phyloP scores from a whole-genome alignment of 1,140 invertebrate genomes.

The Orchestia grillus region DNA sequence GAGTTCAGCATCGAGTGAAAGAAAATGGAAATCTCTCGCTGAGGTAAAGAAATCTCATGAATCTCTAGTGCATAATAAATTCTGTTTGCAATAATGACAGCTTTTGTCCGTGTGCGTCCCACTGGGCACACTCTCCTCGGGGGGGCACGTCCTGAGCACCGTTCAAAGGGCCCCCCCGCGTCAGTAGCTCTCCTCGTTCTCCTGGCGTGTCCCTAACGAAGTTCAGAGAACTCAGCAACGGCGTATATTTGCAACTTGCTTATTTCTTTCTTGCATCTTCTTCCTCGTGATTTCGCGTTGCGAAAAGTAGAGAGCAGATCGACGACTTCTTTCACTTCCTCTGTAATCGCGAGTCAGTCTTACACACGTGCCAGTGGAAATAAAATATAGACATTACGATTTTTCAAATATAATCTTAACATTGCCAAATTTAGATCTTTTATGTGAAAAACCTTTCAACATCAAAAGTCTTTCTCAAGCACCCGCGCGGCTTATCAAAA shows the following conservation, averaged over 20 bases:
- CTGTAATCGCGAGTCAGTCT: background rate
- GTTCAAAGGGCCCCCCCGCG: background rate
- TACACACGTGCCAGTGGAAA: background rate
- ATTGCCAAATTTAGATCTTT: too few species aligned
- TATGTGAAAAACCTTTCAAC: too few species aligned
- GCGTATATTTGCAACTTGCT: background rate
- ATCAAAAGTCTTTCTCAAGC: too few species aligned
- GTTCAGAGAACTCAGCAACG: background rate
- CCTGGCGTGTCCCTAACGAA: background rate
- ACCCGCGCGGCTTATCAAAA: too few species aligned
- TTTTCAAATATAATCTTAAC: too few species aligned
- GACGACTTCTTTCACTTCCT: background rate
- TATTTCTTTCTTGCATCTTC: background rate
- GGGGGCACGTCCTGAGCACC: background rate
- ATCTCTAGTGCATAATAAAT: background rate
- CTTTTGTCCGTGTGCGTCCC: background rate
- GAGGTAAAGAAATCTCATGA: background rate
- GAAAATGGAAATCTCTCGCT: background rate
- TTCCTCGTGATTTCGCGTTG: background rate
- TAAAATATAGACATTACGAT: background rate
- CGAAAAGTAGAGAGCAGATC: background rate
- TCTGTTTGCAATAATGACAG: background rate
- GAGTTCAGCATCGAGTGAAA: background rate
- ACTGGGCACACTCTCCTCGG: too few species aligned
- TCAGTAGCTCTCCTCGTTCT: background rate